Evolutionary conservation across 2,797 vertebrate species (phyloP).

Genomic region (Tragopan temminckii): DNA sequence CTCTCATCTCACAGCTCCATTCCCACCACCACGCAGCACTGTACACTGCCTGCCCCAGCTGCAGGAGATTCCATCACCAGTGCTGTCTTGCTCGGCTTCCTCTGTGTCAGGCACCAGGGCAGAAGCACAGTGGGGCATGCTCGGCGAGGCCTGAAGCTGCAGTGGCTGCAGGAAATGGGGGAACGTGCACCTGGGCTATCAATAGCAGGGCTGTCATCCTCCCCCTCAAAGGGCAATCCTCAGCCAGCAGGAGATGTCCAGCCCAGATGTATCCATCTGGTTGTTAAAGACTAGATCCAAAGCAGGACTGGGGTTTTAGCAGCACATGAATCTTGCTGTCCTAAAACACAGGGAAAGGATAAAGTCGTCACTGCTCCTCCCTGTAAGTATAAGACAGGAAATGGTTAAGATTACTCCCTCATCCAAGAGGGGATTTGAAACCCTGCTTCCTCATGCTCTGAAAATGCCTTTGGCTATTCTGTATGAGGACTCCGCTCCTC

Average conservation of each 20-base stretch:
- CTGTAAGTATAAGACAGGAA: neutral
- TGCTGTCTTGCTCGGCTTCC: conserved; percentile 29
- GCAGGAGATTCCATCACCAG: neutral
- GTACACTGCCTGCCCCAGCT: neutral
- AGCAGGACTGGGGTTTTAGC: neutral
- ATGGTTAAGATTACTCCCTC: neutral
- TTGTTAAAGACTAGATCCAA: neutral
- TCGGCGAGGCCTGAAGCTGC: neutral
- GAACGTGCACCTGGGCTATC: fast-evolving
- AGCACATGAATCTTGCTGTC: neutral
- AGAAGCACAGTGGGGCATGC: fast-evolving
- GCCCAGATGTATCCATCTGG: fast-evolving
- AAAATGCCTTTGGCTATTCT: neutral
- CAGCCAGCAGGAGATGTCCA: neutral
- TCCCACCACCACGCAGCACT: conserved; percentile 41
- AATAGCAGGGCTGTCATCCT: neutral
- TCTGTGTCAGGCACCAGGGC: neutral
- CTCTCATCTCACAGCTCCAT: neutral
- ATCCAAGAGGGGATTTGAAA: neutral
- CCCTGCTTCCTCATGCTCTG: neutral
- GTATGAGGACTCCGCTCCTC: neutral
- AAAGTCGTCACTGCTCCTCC: neutral
- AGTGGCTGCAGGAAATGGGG: neutral
- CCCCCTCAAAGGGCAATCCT: neutral
- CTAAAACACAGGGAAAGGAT: neutral